Evolutionary conservation across 2,113 vertebrate species (phyloP), one percentile per base, ranked within the genome.

Genomic region (Datnioides undecimradiatus): DNA sequence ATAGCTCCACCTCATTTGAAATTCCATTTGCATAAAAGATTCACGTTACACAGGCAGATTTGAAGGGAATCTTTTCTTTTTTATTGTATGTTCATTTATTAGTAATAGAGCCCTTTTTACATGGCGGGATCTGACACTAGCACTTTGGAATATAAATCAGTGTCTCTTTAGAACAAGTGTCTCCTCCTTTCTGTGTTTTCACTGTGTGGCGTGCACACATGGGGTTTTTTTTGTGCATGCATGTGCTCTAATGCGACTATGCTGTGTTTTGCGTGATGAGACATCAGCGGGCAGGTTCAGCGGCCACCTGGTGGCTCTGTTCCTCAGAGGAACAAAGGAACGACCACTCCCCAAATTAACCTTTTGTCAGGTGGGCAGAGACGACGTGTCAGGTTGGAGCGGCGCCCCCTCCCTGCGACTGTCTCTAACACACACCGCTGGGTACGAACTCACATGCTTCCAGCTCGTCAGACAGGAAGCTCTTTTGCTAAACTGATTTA

Each of bases 1-100:
- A 95, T 82, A 90, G 94, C 91, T 90, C 65, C 84, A 80, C 90
- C 92, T 96, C 96, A 96, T 96, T 95, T 93, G 29, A 90, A 90
- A 97, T 97, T 96, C 96, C 93, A 95, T 96, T 93, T 94, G 94
- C 96, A 95, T 96, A 95, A 97, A 97, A 97, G 94, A 94, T 93
- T 95, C 93, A 88, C 91, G 89, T 91, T 93, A 95, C 94, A 92
- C 90, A 49, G 91, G 91, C 86, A 85, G 91, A 79, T 90, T 79
- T 91, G 93, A 94, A 92, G 94, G 88, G 88, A 92, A 90, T 85
- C 75, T 92, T 88, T 90, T 93, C 80, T 88, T 90, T 91, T 93
- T 93, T 91, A 90, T 92, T 73, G 75, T 54, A 57, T 83, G 82
- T 93, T 95, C 93, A 95, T 95, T 94, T 91, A 95, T 95, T 94